Base-by-base conservation (phyloP, 2,113 vertebrate species). In the Rynchops niger region DNA sequence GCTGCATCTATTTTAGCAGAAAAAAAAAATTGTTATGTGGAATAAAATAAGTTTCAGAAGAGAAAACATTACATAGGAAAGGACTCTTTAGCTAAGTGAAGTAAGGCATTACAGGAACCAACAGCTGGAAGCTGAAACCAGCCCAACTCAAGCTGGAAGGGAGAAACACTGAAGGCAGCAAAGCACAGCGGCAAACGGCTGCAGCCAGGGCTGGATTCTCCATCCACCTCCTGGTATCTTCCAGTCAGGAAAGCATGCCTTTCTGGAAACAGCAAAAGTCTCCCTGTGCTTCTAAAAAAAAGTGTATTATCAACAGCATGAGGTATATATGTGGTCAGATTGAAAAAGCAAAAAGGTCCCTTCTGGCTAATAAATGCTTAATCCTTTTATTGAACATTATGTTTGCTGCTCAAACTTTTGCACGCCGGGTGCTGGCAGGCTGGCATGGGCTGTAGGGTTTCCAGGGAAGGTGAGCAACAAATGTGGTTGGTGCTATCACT, bases 121-220 rank as follows among this genome's bases (percentile, higher is more conserved):
- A 82, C 66, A 95, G 70, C 92, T 96, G 90, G 87, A 94, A 82
- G 40, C 58, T 80, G 59, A 93, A 94, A 55, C 53, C 82, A 83
- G 86, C 42, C 58, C 49, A 50, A 3, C 65, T 80, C 63, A 86
- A 80, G 52, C 58, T 92, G 62, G 62, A 90, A 91, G 66, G 29
- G 19, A 82, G 69, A 79, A 82, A 34, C 14, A 15, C 25, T 9
- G 34, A 89, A 72, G 34, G 34, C 72, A 67, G 45, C 29, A 74
- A 45, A 87, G 52, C 59, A 58, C 42, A 38, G 32, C 1, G 0
- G 50, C n/a, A 66, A 90, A 67, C 0, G 8, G 21, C 61, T 87
- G 30, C 65, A 78, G 45, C 1, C 15, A 61, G 30, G 43, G 21
- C 40, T 82, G 27, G 50, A 26, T 80, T 69, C 62, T 53, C 40